phyloP scores from a whole-genome alignment of 2,888 invertebrate genomes.

The Brachyptera risi region DNA sequence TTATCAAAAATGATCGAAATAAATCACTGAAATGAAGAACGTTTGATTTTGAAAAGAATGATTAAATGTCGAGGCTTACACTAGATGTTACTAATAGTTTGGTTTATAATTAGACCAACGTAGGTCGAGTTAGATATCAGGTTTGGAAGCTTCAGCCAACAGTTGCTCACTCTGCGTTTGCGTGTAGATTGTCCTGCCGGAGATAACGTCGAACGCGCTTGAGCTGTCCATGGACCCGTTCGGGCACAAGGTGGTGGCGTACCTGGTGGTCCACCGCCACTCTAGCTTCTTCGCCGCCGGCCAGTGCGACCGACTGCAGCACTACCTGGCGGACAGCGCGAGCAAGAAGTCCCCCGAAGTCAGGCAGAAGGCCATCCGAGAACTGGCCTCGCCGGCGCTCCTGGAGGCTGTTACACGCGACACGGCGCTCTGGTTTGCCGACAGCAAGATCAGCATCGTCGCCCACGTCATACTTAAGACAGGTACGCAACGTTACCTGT shows the following conservation, averaged over 20 bases:
- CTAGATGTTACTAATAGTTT: too few relatives aligned
- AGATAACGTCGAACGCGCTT: slow-evolving; percentile 61
- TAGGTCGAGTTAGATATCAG: too few relatives aligned
- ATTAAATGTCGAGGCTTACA: too few relatives aligned
- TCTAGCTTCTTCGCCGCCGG: slow-evolving; percentile 77
- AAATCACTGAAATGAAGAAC: too few relatives aligned
- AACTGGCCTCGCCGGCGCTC: slow-evolving; percentile 58
- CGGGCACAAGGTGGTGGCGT: slow-evolving; percentile 82
- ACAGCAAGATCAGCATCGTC: slow-evolving; percentile 61
- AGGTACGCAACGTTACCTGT: too few relatives aligned
- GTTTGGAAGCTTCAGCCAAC: too few relatives aligned
- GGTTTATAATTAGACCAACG: too few relatives aligned
- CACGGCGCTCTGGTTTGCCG: slow-evolving; percentile 63
- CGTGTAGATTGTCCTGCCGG: slow-evolving; percentile 53
- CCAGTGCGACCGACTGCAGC: slow-evolving; percentile 60
- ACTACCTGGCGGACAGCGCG: slow-evolving; percentile 13
- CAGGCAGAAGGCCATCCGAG: slow-evolving; percentile 64
- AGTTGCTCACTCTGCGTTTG: neutral
- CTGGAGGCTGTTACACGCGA: slow-evolving; percentile 55
- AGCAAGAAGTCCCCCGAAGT: slow-evolving; percentile 66
- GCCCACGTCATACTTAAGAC: slow-evolving; percentile 67
- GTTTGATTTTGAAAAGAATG: too few relatives aligned
- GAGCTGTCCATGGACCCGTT: slow-evolving; percentile 71
- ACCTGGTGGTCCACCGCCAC: slow-evolving; percentile 81
- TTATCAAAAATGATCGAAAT: too few relatives aligned